Percentiles rank a stretch among this genome's conserved stretches.
These are phyloP conservation scores for Zoroaster sp. DNA, from an alignment of 53 echinoderm and acorn worm genomes.

Conservation along the genomic window DNA sequence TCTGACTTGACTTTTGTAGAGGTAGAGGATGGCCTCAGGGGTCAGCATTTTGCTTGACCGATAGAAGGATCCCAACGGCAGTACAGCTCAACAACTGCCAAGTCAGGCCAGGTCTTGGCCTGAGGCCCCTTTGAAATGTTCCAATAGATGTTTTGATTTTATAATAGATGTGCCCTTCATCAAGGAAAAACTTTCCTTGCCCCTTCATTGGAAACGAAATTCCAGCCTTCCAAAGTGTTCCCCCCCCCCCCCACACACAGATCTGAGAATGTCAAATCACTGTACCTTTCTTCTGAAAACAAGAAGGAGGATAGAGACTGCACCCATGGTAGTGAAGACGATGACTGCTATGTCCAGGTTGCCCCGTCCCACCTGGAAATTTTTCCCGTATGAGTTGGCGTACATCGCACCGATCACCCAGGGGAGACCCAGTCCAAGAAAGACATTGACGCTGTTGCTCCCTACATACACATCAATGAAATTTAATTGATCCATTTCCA, in stretches of 20 bases:
- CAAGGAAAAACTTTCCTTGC: neutral
- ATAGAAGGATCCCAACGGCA: no score
- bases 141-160: no score
- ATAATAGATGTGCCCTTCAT: no score
- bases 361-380: slow-evolving; percentile 44
- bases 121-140: no score
- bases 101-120: neutral
- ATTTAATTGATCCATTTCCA: no score
- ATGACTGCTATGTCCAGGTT: slow-evolving; percentile 85
- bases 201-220: neutral
- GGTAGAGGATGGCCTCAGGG: no score
- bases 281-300: slow-evolving; percentile 86
- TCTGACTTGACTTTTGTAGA: no score
- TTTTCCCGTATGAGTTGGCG: slow-evolving; percentile 9
- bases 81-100: no score
- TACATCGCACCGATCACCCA: slow-evolving; percentile 93
- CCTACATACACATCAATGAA: slow-evolving; percentile 2
- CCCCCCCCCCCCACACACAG: neutral
- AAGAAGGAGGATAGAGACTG: slow-evolving; percentile 67
- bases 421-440: slow-evolving; percentile 89
- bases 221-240: neutral
- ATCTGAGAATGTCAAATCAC: neutral
- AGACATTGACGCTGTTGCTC: slow-evolving; percentile 97
- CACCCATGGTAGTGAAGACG: slow-evolving; percentile 74
- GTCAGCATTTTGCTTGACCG: no score